Base-by-base conservation (phyloP, 2,888 invertebrate species). In the Drosophila testacea region DNA sequence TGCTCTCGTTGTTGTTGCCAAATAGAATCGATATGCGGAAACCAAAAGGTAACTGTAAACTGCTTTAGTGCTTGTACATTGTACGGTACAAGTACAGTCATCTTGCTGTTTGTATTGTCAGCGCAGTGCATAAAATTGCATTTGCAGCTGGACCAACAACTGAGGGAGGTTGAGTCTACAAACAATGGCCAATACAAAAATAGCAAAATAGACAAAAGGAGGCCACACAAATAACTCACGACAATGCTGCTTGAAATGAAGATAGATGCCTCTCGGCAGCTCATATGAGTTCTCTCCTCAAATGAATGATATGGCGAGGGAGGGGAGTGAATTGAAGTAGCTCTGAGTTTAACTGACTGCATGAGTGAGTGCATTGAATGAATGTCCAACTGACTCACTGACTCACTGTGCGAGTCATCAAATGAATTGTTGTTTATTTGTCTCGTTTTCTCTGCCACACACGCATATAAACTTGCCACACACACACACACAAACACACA, bases 371-470 rank as follows among this genome's bases (percentile, higher is more conserved):
- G 84, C 76, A 74, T 71, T 81, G 67, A 76, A 61, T 83, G 75
- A 73, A 74, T 74, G 79, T 62, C 44, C 65, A 68, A 69, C 69
- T 62, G 77, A 38, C 60, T 38, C 30, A 28, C 41, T 54, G 50
- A 51, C 51, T 30, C 48, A 34, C 46, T 47, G 47, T 79, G 73
- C 69, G 66, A 69, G 72, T 70, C 79, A 79, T 74, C 79, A 82
- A 83, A 73, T 84, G 83, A 73, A 83, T 83, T 79, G 85, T 88
- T 83, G 83, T 88, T 83, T 82, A 84, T 83, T 77, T 75, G 83
- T 73, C 70, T 78, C 79, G 44, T 63, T 72, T 64, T 71, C 71
- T 64, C 64, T 28, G 41, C 11, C 51, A 34, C 57, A 27, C 16
- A 34, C 48, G 3, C 16, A 16, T 46, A 46, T 54, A 41, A 41